These are phyloP conservation scores for Gopherus flavomarginatus DNA, from an alignment of 2,113 vertebrate genomes.

Conservation along the genomic window DNA sequence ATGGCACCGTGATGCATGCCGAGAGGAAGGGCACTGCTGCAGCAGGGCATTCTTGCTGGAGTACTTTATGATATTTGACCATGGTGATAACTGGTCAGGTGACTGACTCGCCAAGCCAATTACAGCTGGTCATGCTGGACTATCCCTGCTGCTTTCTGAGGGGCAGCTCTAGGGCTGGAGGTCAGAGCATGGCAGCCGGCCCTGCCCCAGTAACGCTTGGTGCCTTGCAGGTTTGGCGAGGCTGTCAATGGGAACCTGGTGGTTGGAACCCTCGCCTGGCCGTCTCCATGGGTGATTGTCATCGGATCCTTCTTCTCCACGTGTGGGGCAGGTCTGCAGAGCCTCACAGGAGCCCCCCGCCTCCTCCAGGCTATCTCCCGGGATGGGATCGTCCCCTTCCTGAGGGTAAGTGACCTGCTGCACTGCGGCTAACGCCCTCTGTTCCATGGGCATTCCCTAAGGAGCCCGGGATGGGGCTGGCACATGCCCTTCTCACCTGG, in stretches of 20 bases:
- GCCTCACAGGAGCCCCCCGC: conserved; percentile 94
- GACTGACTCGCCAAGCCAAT: not conserved
- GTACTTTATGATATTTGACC: no score
- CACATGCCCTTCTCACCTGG: no score
- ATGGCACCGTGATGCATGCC: no score
- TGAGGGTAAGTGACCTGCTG: conserved; percentile 84
- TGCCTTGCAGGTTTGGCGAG: conserved; percentile 89
- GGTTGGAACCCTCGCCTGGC: conserved; percentile 96
- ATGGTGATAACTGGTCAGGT: not conserved
- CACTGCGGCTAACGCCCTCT: accelerated
- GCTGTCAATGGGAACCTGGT: conserved; percentile 96
- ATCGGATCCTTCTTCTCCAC: conserved; percentile 98
- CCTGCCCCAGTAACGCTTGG: not conserved
- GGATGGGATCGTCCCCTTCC: conserved; percentile 93
- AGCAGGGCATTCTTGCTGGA: no score
- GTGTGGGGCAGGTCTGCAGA: conserved; percentile 95
- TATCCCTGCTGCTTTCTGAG: no score
- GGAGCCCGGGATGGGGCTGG: accelerated
- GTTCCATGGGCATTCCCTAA: no score
- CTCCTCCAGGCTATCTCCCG: conserved; percentile 95
- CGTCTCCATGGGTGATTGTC: conserved; percentile 97
- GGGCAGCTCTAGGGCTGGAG: not conserved
- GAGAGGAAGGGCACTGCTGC: no score
- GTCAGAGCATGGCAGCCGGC: accelerated
- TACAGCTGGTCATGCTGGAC: not conserved